A percentile compares a stretch with the other conserved stretches of the same genome.
Conservation (phyloP, 2,888 invertebrate genomes). For the Zootermopsis nevadensis region DNA sequence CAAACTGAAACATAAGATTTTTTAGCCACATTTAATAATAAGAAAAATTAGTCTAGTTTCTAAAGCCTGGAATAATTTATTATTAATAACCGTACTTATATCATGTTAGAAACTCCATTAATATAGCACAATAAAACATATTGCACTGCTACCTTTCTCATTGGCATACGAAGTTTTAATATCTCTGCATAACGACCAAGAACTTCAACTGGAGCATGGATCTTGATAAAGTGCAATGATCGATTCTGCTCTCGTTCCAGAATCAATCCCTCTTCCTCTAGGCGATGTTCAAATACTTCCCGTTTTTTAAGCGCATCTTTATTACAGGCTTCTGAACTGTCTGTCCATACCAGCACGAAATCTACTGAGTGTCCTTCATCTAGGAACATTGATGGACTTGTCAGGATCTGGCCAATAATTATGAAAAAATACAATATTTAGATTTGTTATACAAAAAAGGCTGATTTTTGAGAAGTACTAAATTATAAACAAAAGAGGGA, state of each 20-base stretch:
- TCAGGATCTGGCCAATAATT: slow-evolving; percentile 17
- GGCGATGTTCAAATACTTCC: slow-evolving; percentile 61
- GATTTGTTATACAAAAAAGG: background rate
- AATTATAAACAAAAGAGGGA: too few species aligned
- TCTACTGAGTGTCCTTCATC: slow-evolving; percentile 69
- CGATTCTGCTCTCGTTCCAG: slow-evolving; percentile 73
- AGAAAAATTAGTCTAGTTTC: too few species aligned
- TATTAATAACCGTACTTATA: too few species aligned
- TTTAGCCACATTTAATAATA: too few species aligned
- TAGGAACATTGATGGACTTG: slow-evolving; percentile 63
- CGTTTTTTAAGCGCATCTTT: slow-evolving; percentile 59
- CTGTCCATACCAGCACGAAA: slow-evolving; percentile 72
- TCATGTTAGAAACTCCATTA: too few species aligned
- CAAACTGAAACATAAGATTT: slow-evolving; percentile 57
- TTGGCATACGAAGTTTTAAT: slow-evolving; percentile 80
- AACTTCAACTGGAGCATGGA: slow-evolving; percentile 79
- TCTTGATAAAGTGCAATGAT: slow-evolving; percentile 76
- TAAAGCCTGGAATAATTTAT: too few species aligned
- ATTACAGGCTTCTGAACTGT: slow-evolving; percentile 55
- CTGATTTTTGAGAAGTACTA: too few species aligned
- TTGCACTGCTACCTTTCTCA: slow-evolving; percentile 70
- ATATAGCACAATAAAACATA: too few species aligned
- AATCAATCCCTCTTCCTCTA: slow-evolving; percentile 67
- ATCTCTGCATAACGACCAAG: slow-evolving; percentile 80
- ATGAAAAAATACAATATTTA: background rate